phyloP scores from a whole-genome alignment of 2,113 vertebrate genomes.

The Stomatorhinus ivindoensis region DNA sequence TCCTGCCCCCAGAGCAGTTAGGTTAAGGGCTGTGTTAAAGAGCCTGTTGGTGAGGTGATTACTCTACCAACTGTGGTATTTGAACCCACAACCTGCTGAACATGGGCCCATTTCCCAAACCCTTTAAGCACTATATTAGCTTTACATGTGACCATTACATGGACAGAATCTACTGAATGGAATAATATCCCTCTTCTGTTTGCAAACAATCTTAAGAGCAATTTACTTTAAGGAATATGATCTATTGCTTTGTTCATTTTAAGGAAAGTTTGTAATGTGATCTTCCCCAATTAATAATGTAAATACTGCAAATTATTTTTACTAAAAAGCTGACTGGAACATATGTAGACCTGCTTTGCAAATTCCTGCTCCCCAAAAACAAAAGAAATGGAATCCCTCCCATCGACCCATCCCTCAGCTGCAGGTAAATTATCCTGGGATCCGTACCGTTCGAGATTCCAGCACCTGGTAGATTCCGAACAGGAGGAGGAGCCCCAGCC shows the following conservation, averaged over 20 bases:
- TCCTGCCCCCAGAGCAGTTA: not conserved
- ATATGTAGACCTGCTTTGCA: not conserved
- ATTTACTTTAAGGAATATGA: not conserved
- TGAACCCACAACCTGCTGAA: not conserved
- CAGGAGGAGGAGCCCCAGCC: slow-evolving; percentile 51
- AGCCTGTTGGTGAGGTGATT: not conserved
- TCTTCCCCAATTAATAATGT: not conserved
- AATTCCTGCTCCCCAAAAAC: not conserved
- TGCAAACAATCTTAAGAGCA: not conserved
- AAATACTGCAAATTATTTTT: not conserved
- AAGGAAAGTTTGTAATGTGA: not conserved
- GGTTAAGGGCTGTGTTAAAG: not conserved
- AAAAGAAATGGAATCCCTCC: not conserved
- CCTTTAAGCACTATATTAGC: not conserved
- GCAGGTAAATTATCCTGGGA: not conserved
- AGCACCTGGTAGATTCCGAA: slow-evolving; percentile 61
- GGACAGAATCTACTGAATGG: not conserved
- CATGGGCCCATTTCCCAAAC: not conserved
- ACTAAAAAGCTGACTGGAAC: not conserved
- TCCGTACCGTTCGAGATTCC: slow-evolving; percentile 57
- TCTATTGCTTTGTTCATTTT: not conserved
- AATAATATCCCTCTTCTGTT: not conserved
- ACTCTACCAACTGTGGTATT: not conserved
- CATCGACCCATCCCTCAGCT: not conserved
- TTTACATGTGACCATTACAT: not conserved